These are phyloP conservation scores for Megaceryle torquata DNA, from an alignment of 2,113 vertebrate genomes.

Conservation along the genomic window DNA sequence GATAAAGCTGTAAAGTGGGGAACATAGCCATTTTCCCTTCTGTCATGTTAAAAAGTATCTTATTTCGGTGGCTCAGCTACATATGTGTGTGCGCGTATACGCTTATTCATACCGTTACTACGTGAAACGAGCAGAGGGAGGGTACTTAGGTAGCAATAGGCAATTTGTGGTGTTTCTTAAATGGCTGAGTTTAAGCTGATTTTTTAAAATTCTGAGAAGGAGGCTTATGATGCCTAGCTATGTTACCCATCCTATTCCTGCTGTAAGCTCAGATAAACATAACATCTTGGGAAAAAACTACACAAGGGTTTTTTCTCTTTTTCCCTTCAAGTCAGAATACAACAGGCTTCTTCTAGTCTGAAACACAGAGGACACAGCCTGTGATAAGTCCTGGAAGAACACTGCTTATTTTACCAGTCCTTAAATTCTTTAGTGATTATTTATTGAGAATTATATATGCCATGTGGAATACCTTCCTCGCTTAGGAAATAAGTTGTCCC, in stretches of 20 bases:
- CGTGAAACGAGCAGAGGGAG: neutral
- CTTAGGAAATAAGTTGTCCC: neutral
- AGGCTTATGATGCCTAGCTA: neutral
- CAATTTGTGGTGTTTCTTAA: neutral
- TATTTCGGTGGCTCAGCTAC: neutral
- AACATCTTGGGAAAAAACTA: neutral
- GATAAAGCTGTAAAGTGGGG: neutral
- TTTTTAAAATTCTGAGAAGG: neutral
- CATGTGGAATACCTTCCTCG: neutral
- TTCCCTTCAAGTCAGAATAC: neutral
- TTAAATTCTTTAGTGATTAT: neutral
- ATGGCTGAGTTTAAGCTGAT: neutral
- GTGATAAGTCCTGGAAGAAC: neutral
- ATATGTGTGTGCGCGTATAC: accelerated
- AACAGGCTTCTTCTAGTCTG: neutral
- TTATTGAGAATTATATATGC: neutral
- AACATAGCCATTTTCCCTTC: neutral
- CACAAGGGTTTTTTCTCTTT: accelerated
- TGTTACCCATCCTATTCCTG: neutral
- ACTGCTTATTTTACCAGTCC: neutral
- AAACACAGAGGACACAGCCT: neutral
- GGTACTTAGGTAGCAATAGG: neutral
- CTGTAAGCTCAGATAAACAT: neutral
- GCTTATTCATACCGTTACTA: neutral
- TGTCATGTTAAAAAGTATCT: neutral